Conservation (phyloP, 2,113 vertebrate genomes). For the Varanus komodoensis region DNA sequence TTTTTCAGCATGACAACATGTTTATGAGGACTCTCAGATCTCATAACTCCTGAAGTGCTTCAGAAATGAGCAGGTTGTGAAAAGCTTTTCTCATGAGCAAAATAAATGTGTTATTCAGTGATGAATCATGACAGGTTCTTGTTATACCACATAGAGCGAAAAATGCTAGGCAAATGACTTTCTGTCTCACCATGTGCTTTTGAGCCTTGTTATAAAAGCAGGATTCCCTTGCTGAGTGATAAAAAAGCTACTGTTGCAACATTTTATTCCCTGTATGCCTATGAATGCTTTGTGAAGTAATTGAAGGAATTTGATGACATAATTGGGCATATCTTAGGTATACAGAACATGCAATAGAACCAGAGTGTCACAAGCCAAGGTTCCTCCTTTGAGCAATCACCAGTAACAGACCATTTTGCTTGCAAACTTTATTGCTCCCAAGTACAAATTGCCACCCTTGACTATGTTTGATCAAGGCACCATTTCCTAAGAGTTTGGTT, state of each 20-base stretch:
- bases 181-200: slow-evolving; percentile 47
- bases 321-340: slow-evolving; percentile 67
- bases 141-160: slow-evolving; percentile 69
- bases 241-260: slow-evolving; percentile 65
- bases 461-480: background rate
- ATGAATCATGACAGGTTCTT: slow-evolving; percentile 67
- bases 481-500: background rate
- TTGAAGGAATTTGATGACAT: slow-evolving; percentile 68
- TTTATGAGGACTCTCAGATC: slow-evolving; percentile 51
- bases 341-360: slow-evolving; percentile 46
- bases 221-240: slow-evolving; percentile 70
- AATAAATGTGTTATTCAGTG: slow-evolving; percentile 55
- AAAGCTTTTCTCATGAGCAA: slow-evolving; percentile 69
- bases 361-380: background rate
- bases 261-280: slow-evolving; percentile 68
- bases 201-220: slow-evolving; percentile 61
- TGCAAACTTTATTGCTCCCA: no score
- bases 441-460: no score
- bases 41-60: slow-evolving; percentile 55
- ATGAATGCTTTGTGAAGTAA: slow-evolving; percentile 70
- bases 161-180: slow-evolving; percentile 59
- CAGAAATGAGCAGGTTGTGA: slow-evolving; percentile 60
- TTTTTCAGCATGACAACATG: slow-evolving; percentile 51
- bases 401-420: no score
- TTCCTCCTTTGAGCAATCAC: no score